Conservation (phyloP, 2,113 vertebrate species). For the Halcyon senegalensis region DNA sequence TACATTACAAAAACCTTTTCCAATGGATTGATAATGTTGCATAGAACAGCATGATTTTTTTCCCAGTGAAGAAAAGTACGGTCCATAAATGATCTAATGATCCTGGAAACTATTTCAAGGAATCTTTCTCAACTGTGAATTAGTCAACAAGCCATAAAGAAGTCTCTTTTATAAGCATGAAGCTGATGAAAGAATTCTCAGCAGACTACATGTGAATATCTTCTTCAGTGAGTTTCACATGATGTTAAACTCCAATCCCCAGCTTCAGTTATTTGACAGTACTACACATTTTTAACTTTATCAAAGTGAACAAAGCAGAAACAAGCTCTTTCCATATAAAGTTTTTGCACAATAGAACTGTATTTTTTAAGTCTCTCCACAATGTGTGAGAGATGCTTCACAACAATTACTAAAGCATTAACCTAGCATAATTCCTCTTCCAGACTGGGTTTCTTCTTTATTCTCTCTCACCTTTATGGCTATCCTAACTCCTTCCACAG, state of each 20-base stretch:
- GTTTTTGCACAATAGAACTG: background rate
- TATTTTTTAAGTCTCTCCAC: background rate
- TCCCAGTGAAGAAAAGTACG: background rate
- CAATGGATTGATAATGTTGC: background rate
- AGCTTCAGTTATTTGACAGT: background rate
- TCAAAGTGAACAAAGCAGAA: background rate
- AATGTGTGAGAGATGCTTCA: accelerated
- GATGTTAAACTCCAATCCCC: background rate
- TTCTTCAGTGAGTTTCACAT: background rate
- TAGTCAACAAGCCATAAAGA: background rate
- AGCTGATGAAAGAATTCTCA: background rate
- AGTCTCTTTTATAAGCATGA: background rate
- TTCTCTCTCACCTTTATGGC: background rate
- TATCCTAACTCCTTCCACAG: background rate
- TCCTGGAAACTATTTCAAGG: slow-evolving; percentile 9
- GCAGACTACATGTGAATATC: background rate
- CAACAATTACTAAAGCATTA: background rate
- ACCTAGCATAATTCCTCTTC: background rate
- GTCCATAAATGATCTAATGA: slow-evolving; percentile 18
- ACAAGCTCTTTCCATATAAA: background rate
- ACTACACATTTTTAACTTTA: background rate
- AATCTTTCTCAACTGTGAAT: background rate
- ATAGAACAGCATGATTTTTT: background rate
- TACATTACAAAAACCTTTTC: background rate
- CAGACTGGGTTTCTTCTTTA: background rate